A percentile compares a stretch with the other conserved stretches of the same genome.
Evolutionary conservation across 2,888 invertebrate genomes (phyloP).

Genomic region (Hedya salicella): DNA sequence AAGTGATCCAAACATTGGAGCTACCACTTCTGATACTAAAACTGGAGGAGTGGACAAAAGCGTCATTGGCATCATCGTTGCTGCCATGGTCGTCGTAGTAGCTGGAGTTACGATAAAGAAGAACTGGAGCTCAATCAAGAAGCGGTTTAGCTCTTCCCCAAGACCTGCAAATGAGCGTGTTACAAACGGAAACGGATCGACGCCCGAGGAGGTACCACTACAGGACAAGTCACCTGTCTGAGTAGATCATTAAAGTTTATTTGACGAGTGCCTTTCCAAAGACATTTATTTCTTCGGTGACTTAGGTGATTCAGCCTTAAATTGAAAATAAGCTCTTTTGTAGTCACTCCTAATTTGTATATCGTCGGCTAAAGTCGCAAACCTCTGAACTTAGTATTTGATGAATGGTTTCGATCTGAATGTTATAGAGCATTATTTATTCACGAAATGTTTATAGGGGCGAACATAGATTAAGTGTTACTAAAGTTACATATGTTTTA

Average conservation of each 20-base stretch:
- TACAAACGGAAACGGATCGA: conserved; percentile 64
- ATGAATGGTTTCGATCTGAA: conserved; percentile 76
- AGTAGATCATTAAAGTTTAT: conserved; percentile 46
- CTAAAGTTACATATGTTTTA: conserved; percentile 34
- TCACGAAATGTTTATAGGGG: conserved; percentile 45
- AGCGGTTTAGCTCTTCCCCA: conserved; percentile 70
- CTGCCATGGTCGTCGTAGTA: conserved; percentile 80
- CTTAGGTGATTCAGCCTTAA: not conserved
- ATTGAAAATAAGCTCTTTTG: not conserved
- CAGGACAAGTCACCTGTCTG: conserved; percentile 78
- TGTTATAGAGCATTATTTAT: conserved; percentile 60
- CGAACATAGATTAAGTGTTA: conserved; percentile 40
- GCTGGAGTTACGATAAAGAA: conserved; percentile 84
- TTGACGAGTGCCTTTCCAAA: conserved; percentile 33
- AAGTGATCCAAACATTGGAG: conserved; percentile 60
- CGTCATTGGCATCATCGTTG: conserved; percentile 81
- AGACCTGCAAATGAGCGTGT: conserved; percentile 66
- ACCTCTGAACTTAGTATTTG: conserved; percentile 22
- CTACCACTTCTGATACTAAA: conserved; percentile 64
- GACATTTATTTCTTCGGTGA: not conserved
- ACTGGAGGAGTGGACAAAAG: conserved; percentile 82
- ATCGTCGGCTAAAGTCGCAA: too few relatives aligned
- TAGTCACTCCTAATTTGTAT: not conserved
- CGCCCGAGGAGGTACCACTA: conserved; percentile 76
- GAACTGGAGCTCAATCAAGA: conserved; percentile 83